Evolutionary conservation across 2,113 vertebrate species (phyloP).

Genomic region (Balaeniceps rex): DNA sequence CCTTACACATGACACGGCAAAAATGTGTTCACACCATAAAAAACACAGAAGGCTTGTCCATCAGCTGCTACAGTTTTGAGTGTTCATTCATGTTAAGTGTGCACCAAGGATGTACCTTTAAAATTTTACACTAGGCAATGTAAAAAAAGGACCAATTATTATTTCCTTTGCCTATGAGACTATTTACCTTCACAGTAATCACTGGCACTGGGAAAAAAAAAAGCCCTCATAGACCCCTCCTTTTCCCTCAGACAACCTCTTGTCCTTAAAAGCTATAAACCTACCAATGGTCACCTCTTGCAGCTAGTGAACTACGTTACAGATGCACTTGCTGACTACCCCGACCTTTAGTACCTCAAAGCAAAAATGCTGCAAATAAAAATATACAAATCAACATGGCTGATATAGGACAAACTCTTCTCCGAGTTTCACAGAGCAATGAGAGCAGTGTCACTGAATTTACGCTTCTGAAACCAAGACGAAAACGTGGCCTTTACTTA

Average conservation of each 20-base stretch:
- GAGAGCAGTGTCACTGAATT: not conserved
- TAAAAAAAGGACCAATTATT: not conserved
- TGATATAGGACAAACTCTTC: not conserved
- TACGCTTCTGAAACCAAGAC: not conserved
- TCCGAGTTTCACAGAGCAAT: not conserved
- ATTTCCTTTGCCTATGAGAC: not conserved
- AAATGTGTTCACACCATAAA: not conserved
- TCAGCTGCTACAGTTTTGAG: not conserved
- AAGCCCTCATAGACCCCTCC: not conserved
- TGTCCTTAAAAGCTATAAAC: constrained; percentile 20
- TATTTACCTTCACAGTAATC: not conserved
- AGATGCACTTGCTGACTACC: not conserved
- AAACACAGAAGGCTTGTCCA: not conserved
- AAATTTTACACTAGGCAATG: not conserved
- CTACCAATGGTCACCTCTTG: not conserved
- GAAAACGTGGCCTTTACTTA: not conserved
- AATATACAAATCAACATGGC: not conserved
- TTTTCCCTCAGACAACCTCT: not conserved
- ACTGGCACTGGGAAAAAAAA: not conserved
- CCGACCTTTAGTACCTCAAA: constrained; percentile 31
- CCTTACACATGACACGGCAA: not conserved
- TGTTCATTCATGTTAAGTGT: not conserved
- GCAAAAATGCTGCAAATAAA: constrained; percentile 47
- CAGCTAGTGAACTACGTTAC: not conserved
- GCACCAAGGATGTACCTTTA: not conserved